These are phyloP conservation scores for Hestina assimilis DNA, from an alignment of 1,140 invertebrate species.

Conservation along the genomic window DNA sequence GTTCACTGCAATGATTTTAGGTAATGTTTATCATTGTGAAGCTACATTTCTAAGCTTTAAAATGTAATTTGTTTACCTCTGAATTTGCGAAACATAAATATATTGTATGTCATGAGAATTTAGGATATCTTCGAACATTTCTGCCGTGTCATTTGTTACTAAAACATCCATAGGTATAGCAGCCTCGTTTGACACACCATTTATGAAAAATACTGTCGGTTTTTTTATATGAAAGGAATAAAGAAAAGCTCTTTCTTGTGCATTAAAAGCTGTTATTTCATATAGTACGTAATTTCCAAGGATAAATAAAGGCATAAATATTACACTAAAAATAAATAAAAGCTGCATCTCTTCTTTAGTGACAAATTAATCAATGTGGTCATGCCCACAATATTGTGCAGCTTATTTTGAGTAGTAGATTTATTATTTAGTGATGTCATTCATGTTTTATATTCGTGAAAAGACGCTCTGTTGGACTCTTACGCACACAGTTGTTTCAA, in stretches of 20 bases:
- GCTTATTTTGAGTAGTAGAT: not conserved
- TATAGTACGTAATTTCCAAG: constrained; percentile 42
- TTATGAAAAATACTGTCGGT: constrained; percentile 44
- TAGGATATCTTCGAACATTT: constrained; percentile 42
- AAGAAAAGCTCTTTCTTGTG: constrained; percentile 43
- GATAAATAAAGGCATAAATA: not conserved
- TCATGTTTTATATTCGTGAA: too few relatives aligned
- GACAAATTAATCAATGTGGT: constrained; percentile 12
- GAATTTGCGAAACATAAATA: constrained; percentile 16
- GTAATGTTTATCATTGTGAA: not conserved
- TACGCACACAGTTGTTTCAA: too few relatives aligned
- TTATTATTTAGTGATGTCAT: too few relatives aligned
- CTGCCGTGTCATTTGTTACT: constrained; percentile 31
- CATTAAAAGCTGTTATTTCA: constrained; percentile 55
- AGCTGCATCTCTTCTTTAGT: constrained; percentile 12
- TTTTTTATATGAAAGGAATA: constrained; percentile 41
- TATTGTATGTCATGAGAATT: constrained; percentile 39
- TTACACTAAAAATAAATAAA: not conserved
- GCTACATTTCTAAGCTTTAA: not conserved
- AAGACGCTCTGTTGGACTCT: too few relatives aligned
- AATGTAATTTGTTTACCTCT: constrained; percentile 25
- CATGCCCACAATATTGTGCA: not conserved
- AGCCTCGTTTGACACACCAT: constrained; percentile 60
- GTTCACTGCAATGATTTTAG: not conserved
- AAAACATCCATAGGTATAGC: constrained; percentile 48